Percentiles rank a stretch among this genome's conserved stretches.
Conservation (phyloP, 2,113 vertebrate genomes). For the Nyctibius bracteatus region DNA sequence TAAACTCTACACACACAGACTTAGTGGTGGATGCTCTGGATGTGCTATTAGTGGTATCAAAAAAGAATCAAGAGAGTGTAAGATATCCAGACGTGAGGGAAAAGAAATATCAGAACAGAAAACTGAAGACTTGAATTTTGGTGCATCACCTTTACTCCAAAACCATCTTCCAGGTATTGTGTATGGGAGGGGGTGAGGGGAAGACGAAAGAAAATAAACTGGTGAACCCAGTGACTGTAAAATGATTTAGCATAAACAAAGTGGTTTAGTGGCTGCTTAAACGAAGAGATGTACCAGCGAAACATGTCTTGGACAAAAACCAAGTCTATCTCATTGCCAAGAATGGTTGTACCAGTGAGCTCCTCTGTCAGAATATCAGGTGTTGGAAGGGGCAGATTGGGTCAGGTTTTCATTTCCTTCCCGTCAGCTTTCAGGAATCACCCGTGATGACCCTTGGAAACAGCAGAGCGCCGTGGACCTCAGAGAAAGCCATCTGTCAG, state of each 20-base stretch:
- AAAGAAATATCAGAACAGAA: neutral
- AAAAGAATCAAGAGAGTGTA: neutral
- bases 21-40: neutral
- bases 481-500: neutral
- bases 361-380: neutral
- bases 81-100: neutral
- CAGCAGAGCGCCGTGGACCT: neutral
- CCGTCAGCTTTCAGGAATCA: neutral
- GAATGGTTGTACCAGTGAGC: neutral
- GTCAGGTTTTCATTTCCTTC: neutral
- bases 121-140: neutral
- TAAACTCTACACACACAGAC: neutral
- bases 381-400: neutral
- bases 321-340: neutral
- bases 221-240: neutral
- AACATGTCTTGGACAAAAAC: neutral
- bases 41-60: neutral
- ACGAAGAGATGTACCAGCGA: neutral
- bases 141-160: neutral
- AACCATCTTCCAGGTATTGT: neutral
- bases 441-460: neutral
- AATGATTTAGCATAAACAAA: neutral
- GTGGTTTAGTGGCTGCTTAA: neutral
- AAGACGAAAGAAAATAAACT: neutral
- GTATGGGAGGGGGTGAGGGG: neutral